Conservation (phyloP, 2,797 vertebrate genomes). For the Crocodylus rhombifer region DNA sequence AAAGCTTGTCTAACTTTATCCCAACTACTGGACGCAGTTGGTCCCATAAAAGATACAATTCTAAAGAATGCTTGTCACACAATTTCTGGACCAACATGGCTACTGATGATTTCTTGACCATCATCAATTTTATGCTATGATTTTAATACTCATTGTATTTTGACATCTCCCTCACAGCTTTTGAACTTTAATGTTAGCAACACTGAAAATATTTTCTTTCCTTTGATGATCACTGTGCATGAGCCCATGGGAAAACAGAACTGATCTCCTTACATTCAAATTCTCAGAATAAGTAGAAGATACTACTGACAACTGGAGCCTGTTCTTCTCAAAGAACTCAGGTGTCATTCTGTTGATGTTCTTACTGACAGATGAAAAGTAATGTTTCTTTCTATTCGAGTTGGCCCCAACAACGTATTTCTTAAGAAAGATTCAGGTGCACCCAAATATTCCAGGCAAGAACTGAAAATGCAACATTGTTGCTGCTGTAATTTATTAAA, state of each 20-base stretch:
- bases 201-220: neutral
- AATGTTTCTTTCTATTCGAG: neutral
- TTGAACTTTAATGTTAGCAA: neutral
- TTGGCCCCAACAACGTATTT: neutral
- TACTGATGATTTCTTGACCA: no score
- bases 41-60: no score
- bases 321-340: neutral
- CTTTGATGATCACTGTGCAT: neutral
- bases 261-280: neutral
- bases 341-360: neutral
- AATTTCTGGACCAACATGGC: no score
- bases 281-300: neutral
- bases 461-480: neutral
- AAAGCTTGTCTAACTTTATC: no score
- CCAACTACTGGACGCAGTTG: no score
- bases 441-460: neutral
- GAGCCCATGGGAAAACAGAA: neutral
- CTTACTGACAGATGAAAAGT: neutral
- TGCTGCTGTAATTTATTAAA: conserved; percentile 4
- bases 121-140: neutral
- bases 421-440: neutral
- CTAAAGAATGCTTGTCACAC: no score
- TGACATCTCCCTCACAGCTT: neutral
- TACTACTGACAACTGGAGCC: neutral
- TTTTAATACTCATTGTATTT: neutral